Base-by-base conservation (phyloP, 2,113 vertebrate genomes). In the Candoia aspera region DNA sequence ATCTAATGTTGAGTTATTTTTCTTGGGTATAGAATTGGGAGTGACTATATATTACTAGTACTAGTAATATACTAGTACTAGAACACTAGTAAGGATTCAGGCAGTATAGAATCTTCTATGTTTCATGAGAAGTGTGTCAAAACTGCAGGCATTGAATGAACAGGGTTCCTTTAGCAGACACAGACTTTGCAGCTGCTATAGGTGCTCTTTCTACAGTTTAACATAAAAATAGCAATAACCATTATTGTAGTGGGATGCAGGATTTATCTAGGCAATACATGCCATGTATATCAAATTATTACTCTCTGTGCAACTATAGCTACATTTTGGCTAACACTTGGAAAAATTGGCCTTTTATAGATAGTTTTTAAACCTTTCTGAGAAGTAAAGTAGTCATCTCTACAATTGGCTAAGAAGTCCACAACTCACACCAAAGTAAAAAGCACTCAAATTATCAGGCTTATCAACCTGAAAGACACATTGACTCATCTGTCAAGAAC, bases 371-470 rank as follows among this genome's bases (percentile, higher is more conserved):
- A 46, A 49, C 84, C 5, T 64, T 93, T 91, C 37, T 79, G 49
- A 93, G 92, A 90, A 93, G 59, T 91, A 88, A 58, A 49, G 60
- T 64, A 92, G 86, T 57, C 94, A 23, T 94, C 93, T 58, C 2
- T 24, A 6, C 58, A n/a, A 84, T 91, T 60, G 23, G 92, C 42
- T 90, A 60, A 83, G 83, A 87, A 60, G 89, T 88, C 84, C 85
- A 79, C 42, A 88, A 59, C 55, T 26, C 1, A 88, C 10, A 59
- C 53, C 33, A 53, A 73, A 91, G 33, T 84, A 85, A 53, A 64
- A 95, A 86, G 13, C 64, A 86, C 0, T 89, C 88, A 90, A 49
- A 86, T 95, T 91, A 29, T 94, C 53, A 57, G 85, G 79, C 93
- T 29, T n/a, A 26, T 53, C 49, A 91, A 55, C 79, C 13, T 90